Base-by-base conservation (phyloP, 2,888 invertebrate genomes). In the Cyclophora albipunctata region DNA sequence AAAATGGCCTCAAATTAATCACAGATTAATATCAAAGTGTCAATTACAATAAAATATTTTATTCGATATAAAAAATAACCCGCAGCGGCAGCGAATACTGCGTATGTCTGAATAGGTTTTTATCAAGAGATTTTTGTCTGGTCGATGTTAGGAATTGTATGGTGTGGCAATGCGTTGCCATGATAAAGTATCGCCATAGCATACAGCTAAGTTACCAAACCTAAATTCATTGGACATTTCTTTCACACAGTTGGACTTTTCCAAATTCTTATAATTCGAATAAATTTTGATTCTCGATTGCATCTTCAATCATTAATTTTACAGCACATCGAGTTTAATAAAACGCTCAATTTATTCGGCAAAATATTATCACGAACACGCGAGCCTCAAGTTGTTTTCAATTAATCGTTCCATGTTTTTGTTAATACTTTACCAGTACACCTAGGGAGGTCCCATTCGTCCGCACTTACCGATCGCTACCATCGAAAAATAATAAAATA, bases 391-490 rank as follows among this genome's bases (percentile, higher is more conserved):
- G 68, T 67, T 69, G 66, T 80, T 76, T 80, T 80, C 80, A 77
- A 80, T 82, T 83, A 80, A 77, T 69, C 65, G 66, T 75, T 77
- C 74, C 71, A 73, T 81, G 71, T 81, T 76, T 72, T 75, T 69
- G 63, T 78, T 78, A 81, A 84, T 81, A 75, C 74, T 81, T 72
- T 67, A 62, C 64, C 70, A 61, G 67, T 62, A 63, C 64, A 77
- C 51, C 84, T 65, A 75, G 64, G 84, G 84, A 79, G 67, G 78
- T 69, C 69, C 46, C 59, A 45, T 60, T 37, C 37, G 56, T 63
- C 67, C 57, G 66, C 63, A 63, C 66, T 64, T 60, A 66, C 71
- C 64, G 63, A 62, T 57, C 47, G 54, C 55, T 57, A 53, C 57
- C 52, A 54, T 51, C 49, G 51, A 68, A 71, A 63, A 67, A 66